Base-by-base conservation (phyloP, 2,888 invertebrate genomes). In the Andrena fulva region DNA sequence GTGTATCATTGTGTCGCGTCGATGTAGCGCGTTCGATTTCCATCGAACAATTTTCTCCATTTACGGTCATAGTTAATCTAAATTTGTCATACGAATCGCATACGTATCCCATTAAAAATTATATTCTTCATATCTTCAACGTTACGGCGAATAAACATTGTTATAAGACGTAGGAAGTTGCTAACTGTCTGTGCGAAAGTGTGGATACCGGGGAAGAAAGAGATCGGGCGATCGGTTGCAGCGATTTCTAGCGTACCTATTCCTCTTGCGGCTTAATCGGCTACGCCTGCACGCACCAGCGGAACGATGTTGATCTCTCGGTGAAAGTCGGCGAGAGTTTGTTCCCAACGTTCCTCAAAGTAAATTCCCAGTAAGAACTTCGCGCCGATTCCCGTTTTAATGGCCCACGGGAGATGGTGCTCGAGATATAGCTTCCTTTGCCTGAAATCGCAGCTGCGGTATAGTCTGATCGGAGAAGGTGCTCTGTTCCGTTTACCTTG, bases 271-370 rank as follows among this genome's bases (percentile, higher is more conserved):
- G 29, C 42, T 48, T 8, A 12, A 29, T 42, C 10, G 48, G n/a
- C 16, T 27, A 48, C 69, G 3, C 42, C 63, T 67, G 52, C 12
- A 94, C 87, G 10, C 10, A 27, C 24, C 80, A 97, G 94, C 75
- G 95, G 95, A 67, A 94, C 94, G 87, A 99, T 97, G 90, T 97
- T 97, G 91, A 98, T 95, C 95, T 98, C 98, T 86, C 95, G 95
- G 89, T 98, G 96, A 87, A 99, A 95, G 52, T 98, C 97, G 29
- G 95, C 94, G 59, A 99, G 94, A 60, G 97, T 95, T 94, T 98
- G 98, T 67, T 98, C 98, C 98, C 99, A 99, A 85, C 99, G 95
- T 94, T 98, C 97, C 94, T 99, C 99, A 95, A 96, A 99, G 94
- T 97, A 99, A 74, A 98, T 94, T 92, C 97, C 97, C 95, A 99